Evolutionary conservation across 2,888 invertebrate genomes (phyloP).

Genomic region (Apotomis turbidana): DNA sequence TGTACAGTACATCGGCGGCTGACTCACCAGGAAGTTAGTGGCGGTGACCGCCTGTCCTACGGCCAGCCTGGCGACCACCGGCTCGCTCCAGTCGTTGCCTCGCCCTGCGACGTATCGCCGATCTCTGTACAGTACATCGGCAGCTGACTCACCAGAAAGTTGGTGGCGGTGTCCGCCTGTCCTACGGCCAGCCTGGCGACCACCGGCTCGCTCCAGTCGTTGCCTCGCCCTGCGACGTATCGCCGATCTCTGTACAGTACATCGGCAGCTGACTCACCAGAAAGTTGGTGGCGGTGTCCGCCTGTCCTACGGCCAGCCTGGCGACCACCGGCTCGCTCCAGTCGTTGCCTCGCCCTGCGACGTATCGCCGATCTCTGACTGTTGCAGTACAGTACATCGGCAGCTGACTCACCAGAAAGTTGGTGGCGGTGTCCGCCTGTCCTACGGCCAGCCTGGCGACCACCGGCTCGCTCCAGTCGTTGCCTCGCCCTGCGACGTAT

Average conservation of each 20-base stretch:
- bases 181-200: conserved; percentile 63
- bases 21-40: conserved; percentile 49
- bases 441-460: conserved; percentile 63
- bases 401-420: conserved; percentile 48
- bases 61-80: conserved; percentile 59
- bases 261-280: conserved; percentile 45
- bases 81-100: conserved; percentile 71
- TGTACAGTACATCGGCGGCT: too few relatives aligned
- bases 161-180: conserved; percentile 48
- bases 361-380: too few relatives aligned
- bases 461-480: conserved; percentile 64
- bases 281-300: conserved; percentile 47
- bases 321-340: conserved; percentile 70
- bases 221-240: too few relatives aligned
- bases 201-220: conserved; percentile 64
- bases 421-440: conserved; percentile 48
- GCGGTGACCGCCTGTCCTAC: conserved; percentile 54
- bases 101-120: too few relatives aligned
- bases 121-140: too few relatives aligned
- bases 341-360: too few relatives aligned
- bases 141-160: conserved; percentile 48
- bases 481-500: too few relatives aligned
- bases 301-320: conserved; percentile 58
- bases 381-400: too few relatives aligned
- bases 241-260: too few relatives aligned